Evolutionary conservation across 2,888 invertebrate species (phyloP).

Genomic region (Aporophyla lueneburgensis): DNA sequence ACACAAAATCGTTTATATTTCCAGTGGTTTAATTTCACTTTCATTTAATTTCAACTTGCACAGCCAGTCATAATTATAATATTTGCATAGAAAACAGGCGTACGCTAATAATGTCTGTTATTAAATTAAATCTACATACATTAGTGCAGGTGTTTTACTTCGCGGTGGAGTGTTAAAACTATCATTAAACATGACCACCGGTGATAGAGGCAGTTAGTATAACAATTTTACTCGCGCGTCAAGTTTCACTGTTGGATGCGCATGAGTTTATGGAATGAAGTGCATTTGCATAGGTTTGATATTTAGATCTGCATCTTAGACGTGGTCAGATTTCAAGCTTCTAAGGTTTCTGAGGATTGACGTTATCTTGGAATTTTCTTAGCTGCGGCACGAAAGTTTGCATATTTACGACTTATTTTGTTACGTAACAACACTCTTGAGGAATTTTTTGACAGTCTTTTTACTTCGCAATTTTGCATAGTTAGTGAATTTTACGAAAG

Average conservation of each 20-base stretch:
- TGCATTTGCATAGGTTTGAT: slow-evolving; percentile 46
- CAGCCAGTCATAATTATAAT: slow-evolving; percentile 5
- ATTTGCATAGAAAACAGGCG: slow-evolving; percentile 47
- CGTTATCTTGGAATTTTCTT: not conserved
- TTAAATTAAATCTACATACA: slow-evolving; percentile 25
- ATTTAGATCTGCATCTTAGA: slow-evolving; percentile 20
- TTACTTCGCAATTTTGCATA: not conserved
- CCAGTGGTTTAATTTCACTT: slow-evolving; percentile 14
- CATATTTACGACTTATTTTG: not conserved
- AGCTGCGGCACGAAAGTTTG: not conserved
- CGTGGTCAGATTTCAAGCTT: slow-evolving; percentile 13
- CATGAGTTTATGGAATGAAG: not conserved
- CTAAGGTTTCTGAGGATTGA: not conserved
- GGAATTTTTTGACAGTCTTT: not conserved
- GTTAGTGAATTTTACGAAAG: not conserved
- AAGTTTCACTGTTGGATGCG: slow-evolving; percentile 27
- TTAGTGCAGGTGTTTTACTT: slow-evolving; percentile 24
- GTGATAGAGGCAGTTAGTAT: slow-evolving; percentile 1
- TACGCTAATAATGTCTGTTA: slow-evolving; percentile 32
- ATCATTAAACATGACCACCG: slow-evolving; percentile 23
- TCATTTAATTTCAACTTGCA: slow-evolving; percentile 6
- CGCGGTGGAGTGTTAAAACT: slow-evolving; percentile 26
- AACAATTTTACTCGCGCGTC: slow-evolving; percentile 20
- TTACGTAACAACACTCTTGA: not conserved
- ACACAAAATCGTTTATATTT: not conserved